Evolutionary conservation across 2,888 invertebrate genomes (phyloP), one percentile per base, ranked within the genome.

Genomic region (Chelonus formosanus): DNA sequence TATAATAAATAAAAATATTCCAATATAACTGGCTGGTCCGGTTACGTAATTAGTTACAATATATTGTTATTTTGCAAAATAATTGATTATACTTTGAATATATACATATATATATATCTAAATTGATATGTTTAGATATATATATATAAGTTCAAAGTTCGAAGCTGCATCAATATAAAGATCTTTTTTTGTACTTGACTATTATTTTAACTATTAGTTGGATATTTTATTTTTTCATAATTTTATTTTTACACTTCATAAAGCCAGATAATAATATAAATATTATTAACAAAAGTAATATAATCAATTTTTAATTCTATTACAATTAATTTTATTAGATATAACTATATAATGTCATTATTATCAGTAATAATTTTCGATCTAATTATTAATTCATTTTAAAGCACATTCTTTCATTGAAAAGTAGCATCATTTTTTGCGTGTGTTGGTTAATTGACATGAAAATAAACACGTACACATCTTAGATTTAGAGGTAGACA

Each of bases 1-100:
- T 6, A 52, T 34, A 48, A 44, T 62, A 53, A n/a, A 7, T 35
- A 34, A 34, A 45, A 72, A 75, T 75, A 75, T 74, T 74, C 74
- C 68, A 69, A 71, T 72, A 56, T 20, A 5, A 10, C 61, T 36
- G 61, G 61, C 61, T 53, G 61, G 61, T 53, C 61, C 54, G 61
- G 61, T 50, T 61, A 6, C 32, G 34, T 50, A 5, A 20, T 20
- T 20, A 20, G 20, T 20, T 20, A 20, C 35, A 53, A 53, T 10
- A 7, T 32, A 32, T 53, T 3, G 8, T n/a, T 10, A 50, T 20
- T 10, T 20, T 8, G 7, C 7, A 5, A 35, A 45, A 45, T 45
- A 45, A n/a, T n/a, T 45, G n/a, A n/a, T 3, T 45, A 45, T 45
- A n/a, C n/a, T n/a, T 45, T 45, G n/a, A 74, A 8, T 31, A 59